Conservation (phyloP, 2,888 invertebrate genomes). For the Noctua fimbriata region DNA sequence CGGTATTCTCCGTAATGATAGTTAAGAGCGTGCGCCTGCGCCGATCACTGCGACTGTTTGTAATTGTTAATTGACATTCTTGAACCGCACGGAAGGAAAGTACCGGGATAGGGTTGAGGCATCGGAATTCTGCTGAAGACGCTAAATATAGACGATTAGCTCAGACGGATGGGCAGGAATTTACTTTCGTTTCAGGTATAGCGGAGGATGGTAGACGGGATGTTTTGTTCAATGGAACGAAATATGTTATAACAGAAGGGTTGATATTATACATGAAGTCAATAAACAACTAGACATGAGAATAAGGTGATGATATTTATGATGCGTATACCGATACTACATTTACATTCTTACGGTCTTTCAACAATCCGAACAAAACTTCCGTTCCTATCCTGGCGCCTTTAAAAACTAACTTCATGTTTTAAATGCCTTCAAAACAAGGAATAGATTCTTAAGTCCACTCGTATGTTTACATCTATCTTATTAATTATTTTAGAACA, state of each 20-base stretch:
- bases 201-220: neutral
- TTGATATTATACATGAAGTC: neutral
- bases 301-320: neutral
- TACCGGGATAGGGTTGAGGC: constrained; percentile 60
- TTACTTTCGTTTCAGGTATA: constrained; percentile 38
- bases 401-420: neutral
- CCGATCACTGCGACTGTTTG: constrained; percentile 71
- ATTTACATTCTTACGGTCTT: neutral
- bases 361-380: neutral
- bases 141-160: constrained; percentile 46
- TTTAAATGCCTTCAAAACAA: neutral
- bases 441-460: neutral
- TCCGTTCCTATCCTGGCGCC: neutral
- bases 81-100: constrained; percentile 77
- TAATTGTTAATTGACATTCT: constrained; percentile 80
- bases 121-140: constrained; percentile 67
- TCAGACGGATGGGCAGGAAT: constrained; percentile 24
- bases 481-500: neutral
- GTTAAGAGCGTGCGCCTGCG: constrained; percentile 67
- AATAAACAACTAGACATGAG: constrained; percentile 5
- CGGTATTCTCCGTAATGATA: constrained; percentile 54
- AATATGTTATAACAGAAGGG: constrained; percentile 19
- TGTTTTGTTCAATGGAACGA: constrained; percentile 7
- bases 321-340: no score
- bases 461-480: neutral